These are phyloP conservation scores for Scaptomyza caliginosa DNA, from an alignment of 2,888 invertebrate genomes.

Conservation along the genomic window DNA sequence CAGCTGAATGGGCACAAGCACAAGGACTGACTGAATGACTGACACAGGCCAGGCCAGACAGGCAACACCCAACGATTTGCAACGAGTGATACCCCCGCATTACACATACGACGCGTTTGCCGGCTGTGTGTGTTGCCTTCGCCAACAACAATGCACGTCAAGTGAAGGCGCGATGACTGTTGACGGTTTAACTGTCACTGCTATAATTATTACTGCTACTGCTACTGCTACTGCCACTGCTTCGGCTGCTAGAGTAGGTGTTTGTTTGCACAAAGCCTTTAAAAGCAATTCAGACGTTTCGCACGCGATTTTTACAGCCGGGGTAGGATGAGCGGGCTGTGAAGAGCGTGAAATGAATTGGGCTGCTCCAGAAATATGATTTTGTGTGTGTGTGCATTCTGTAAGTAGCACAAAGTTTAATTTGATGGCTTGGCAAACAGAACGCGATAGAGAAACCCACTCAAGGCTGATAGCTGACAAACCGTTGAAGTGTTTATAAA, in stretches of 20 bases:
- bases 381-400: conserved; percentile 22
- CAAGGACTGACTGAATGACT: conserved; percentile 12
- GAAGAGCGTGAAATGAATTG: too few relatives aligned
- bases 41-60: conserved; percentile 31
- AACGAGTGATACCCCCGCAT: conserved; percentile 42
- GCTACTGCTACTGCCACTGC: conserved; percentile 12
- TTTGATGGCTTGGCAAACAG: conserved; percentile 43
- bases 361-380: conserved; percentile 37
- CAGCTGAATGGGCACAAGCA: conserved; percentile 59
- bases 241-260: conserved; percentile 32
- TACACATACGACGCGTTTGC: conserved; percentile 71
- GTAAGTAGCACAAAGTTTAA: conserved; percentile 47
- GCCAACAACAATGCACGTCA: conserved; percentile 68
- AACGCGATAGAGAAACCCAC: conserved; percentile 12
- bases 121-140: neutral
- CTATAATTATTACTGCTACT: conserved; percentile 29
- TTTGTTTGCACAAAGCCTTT: conserved; percentile 59
- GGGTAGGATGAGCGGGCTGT: too few relatives aligned
- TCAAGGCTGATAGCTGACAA: conserved; percentile 14
- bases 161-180: conserved; percentile 63
- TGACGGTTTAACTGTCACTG: conserved; percentile 70
- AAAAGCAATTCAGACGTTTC: conserved; percentile 31
- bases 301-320: conserved; percentile 43
- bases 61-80: conserved; percentile 10
- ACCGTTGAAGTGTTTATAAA: neutral